Percentiles rank a stretch among this genome's conserved stretches.
Conservation (phyloP, 2,888 invertebrate genomes). For the Chironomus riparius region DNA sequence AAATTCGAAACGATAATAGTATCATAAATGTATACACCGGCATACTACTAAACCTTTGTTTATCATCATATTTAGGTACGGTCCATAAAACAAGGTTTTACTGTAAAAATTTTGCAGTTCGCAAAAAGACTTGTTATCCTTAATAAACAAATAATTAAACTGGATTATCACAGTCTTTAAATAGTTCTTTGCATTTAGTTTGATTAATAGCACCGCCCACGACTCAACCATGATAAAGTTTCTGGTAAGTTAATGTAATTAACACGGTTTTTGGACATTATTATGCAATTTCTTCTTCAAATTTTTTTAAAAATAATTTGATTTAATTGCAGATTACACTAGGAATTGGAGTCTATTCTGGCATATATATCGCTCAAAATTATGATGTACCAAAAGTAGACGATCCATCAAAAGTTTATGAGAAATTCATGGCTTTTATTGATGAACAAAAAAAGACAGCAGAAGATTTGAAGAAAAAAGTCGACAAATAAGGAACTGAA, state of each 20-base stretch:
- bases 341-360: conserved; percentile 58
- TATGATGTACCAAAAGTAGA: conserved; percentile 76
- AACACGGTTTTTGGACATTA: not conserved
- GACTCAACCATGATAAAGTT: not conserved
- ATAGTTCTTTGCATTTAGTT: too few relatives aligned
- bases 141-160: too few relatives aligned
- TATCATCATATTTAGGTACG: too few relatives aligned
- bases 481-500: not conserved
- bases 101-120: too few relatives aligned
- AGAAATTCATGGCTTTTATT: conserved; percentile 58
- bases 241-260: not conserved
- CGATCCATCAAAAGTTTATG: conserved; percentile 69
- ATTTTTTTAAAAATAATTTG: not conserved
- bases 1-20: too few relatives aligned
- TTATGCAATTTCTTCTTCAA: conserved; percentile 6
- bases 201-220: too few relatives aligned
- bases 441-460: conserved; percentile 38
- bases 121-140: too few relatives aligned
- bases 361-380: conserved; percentile 63
- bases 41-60: too few relatives aligned
- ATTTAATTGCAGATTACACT: conserved; percentile 49
- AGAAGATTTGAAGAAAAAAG: conserved; percentile 13
- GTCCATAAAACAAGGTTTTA: too few relatives aligned
- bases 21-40: too few relatives aligned
- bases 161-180: too few relatives aligned